These are phyloP conservation scores for Corythornis madagascariensis DNA, from an alignment of 2,113 vertebrate genomes.

Conservation along the genomic window DNA sequence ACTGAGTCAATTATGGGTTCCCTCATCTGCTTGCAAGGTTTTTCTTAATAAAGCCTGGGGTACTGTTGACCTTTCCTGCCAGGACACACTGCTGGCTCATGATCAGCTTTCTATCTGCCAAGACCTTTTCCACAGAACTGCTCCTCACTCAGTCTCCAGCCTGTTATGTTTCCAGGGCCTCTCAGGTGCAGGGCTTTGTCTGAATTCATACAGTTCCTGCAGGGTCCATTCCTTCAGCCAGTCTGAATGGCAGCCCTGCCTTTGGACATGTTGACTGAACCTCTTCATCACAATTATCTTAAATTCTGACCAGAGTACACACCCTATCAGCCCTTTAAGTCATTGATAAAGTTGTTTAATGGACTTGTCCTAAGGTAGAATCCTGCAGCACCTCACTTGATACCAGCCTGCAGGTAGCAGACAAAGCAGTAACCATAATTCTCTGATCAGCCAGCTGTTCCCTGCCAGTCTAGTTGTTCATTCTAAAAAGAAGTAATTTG, in stretches of 20 bases:
- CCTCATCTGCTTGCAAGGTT: not conserved
- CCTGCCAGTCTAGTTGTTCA: not conserved
- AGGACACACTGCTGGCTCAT: not conserved
- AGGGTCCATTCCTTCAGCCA: not conserved
- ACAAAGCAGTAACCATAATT: not conserved
- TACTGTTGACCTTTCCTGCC: slow-evolving; percentile 24
- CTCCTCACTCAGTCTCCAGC: not conserved
- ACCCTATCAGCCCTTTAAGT: not conserved
- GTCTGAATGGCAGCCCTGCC: not conserved
- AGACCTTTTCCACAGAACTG: not conserved
- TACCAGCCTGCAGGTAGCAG: not conserved
- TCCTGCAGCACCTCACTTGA: not conserved
- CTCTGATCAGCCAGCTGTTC: not conserved
- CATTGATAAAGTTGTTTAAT: not conserved
- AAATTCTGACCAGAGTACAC: not conserved
- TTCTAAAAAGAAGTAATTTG: not conserved
- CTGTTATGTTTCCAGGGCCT: not conserved
- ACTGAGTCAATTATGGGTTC: not conserved
- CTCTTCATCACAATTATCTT: not conserved
- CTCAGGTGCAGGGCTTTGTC: not conserved
- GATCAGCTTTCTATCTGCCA: not conserved
- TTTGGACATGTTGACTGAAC: not conserved
- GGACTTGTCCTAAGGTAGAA: not conserved
- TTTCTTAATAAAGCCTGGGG: not conserved
- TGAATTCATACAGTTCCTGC: not conserved